A percentile compares a stretch with the other conserved stretches of the same genome.
phyloP scores from a whole-genome alignment of 2,888 invertebrate genomes.

The Tenthredo amoena region DNA sequence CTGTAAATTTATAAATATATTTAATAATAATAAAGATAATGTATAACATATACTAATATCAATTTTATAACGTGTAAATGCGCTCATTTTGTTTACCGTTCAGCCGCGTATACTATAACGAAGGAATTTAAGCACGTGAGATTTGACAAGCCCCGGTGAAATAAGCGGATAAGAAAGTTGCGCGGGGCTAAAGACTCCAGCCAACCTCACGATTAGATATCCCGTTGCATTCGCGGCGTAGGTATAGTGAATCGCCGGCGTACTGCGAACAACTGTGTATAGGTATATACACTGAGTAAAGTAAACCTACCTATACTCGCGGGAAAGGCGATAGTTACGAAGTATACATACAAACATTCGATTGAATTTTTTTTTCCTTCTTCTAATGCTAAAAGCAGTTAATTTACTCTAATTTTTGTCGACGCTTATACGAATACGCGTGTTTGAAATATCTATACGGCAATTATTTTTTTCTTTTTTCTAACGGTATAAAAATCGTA shows the following conservation, averaged over 20 bases:
- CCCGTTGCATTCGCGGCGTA: slow-evolving; percentile 27
- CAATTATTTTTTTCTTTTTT: neutral
- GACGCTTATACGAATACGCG: too few species aligned
- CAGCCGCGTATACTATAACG: neutral
- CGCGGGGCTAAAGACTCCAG: neutral
- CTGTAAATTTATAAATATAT: too few species aligned
- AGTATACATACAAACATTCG: neutral
- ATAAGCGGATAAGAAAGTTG: slow-evolving; percentile 41
- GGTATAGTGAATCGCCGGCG: neutral
- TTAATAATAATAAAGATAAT: too few species aligned
- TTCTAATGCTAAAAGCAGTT: neutral
- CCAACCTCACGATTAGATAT: slow-evolving; percentile 18
- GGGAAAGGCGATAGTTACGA: slow-evolving; percentile 6
- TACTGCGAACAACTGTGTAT: neutral
- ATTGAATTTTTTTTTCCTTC: neutral
- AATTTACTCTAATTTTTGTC: too few species aligned
- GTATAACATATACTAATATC: too few species aligned
- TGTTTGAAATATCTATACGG: neutral
- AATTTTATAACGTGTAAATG: neutral
- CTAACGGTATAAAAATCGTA: neutral
- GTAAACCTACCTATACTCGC: neutral
- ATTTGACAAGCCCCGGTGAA: slow-evolving; percentile 37
- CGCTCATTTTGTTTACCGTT: neutral
- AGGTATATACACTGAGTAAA: neutral
- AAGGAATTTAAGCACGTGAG: slow-evolving; percentile 24